phyloP scores from a whole-genome alignment of 2,797 vertebrate genomes.

The Thunnus albacares region DNA sequence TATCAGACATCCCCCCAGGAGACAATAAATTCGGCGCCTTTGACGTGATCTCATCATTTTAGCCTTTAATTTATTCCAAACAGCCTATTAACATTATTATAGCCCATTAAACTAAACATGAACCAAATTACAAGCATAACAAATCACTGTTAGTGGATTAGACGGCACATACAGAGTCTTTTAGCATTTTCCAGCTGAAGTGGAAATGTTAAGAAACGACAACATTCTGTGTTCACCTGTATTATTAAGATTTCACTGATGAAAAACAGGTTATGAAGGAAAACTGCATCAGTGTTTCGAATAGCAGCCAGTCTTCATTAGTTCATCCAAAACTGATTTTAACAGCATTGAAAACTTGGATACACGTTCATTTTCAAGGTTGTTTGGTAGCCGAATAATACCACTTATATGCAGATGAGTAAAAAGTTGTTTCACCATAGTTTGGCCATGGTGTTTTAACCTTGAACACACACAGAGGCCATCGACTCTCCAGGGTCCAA shows the following conservation, averaged over 20 bases:
- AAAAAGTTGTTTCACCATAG: slow-evolving; percentile 1
- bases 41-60: slow-evolving; percentile 21
- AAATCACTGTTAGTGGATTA: slow-evolving; percentile 49
- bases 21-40: neutral
- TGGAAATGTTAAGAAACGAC: slow-evolving; percentile 23
- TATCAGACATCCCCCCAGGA: neutral
- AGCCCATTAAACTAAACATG: slow-evolving; percentile 50
- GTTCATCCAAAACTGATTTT: neutral
- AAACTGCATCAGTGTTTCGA: neutral
- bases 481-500: slow-evolving; percentile 14
- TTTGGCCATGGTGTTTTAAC: slow-evolving; percentile 27
- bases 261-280: neutral
- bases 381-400: neutral
- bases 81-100: slow-evolving; percentile 49
- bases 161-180: slow-evolving; percentile 19
- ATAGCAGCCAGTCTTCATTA: neutral
- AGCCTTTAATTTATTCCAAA: slow-evolving; percentile 32
- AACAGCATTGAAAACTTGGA: neutral
- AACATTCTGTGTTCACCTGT: neutral
- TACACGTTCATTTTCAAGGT: neutral
- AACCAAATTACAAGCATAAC: slow-evolving; percentile 46
- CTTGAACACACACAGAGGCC: slow-evolving; percentile 14
- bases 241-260: neutral
- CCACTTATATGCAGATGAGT: neutral
- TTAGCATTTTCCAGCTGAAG: slow-evolving; percentile 29